Conservation (phyloP, 2,888 invertebrate species). For the Morpho helenor region DNA sequence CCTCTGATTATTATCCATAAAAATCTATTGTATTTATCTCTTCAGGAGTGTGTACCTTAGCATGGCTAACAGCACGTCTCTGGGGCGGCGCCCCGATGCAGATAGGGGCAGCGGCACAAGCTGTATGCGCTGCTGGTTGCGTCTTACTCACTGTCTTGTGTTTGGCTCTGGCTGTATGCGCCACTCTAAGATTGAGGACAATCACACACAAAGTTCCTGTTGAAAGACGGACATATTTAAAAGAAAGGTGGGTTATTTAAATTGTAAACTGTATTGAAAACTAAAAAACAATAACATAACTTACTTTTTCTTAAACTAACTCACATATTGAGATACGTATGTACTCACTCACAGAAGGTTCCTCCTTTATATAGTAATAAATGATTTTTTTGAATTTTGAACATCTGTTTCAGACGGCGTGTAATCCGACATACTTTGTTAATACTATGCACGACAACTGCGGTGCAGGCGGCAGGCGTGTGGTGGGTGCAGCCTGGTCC, state of each 20-base stretch:
- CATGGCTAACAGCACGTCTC: constrained; percentile 82
- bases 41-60: constrained; percentile 82
- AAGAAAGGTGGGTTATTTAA: constrained; percentile 65
- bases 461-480: constrained; percentile 61
- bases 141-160: constrained; percentile 84
- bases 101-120: constrained; percentile 77
- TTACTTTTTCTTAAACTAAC: too few relatives aligned
- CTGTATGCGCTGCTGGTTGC: constrained; percentile 84
- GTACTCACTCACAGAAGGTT: too few relatives aligned
- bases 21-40: not conserved
- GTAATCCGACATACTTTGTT: constrained; percentile 57
- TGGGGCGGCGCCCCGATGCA: constrained; percentile 81
- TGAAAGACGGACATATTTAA: constrained; percentile 77
- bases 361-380: too few relatives aligned
- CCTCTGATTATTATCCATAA: too few relatives aligned
- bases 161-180: constrained; percentile 82
- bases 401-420: constrained; percentile 38
- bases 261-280: too few relatives aligned
- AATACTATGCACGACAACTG: constrained; percentile 51
- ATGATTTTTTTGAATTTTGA: too few relatives aligned
- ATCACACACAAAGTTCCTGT: constrained; percentile 79
- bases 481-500: constrained; percentile 64
- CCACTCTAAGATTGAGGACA: constrained; percentile 80
- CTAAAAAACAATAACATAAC: too few relatives aligned
- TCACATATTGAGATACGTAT: too few relatives aligned